These are phyloP conservation scores for Donacobius atricapilla DNA, from an alignment of 2,113 vertebrate genomes.

Conservation along the genomic window DNA sequence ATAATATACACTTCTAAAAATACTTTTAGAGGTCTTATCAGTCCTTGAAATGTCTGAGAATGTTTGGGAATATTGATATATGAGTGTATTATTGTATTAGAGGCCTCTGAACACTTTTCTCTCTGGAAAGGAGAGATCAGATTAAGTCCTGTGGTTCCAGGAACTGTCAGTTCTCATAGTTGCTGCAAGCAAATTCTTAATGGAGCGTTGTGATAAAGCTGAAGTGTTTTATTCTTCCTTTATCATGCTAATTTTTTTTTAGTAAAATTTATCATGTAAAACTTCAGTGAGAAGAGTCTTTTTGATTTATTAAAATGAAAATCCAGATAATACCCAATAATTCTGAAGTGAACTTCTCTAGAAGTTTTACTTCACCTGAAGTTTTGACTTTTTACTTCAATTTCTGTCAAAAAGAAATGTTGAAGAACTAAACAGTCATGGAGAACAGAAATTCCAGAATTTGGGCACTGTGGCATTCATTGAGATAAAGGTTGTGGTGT, in stretches of 20 bases:
- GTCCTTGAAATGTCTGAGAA: slow-evolving; percentile 37
- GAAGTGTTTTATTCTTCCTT: background rate
- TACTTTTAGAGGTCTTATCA: background rate
- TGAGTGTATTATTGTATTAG: background rate
- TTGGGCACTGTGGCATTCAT: background rate
- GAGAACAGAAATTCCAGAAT: background rate
- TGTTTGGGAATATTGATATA: background rate
- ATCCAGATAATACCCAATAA: background rate
- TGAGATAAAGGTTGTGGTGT: background rate
- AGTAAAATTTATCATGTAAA: background rate
- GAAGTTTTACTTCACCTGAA: background rate
- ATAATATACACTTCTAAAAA: slow-evolving; percentile 28
- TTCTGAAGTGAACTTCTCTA: background rate
- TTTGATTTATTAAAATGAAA: background rate
- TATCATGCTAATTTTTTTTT: background rate
- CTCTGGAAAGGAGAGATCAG: background rate
- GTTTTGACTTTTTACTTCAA: background rate
- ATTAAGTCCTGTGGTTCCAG: background rate
- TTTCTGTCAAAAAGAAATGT: background rate
- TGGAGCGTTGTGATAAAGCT: background rate
- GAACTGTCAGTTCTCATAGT: background rate
- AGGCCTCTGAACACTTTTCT: background rate
- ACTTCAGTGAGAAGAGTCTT: background rate
- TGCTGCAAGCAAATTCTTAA: background rate
- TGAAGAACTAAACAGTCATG: background rate